Base-by-base conservation (phyloP, 2,797 vertebrate species). In the Gallinago solitaria region DNA sequence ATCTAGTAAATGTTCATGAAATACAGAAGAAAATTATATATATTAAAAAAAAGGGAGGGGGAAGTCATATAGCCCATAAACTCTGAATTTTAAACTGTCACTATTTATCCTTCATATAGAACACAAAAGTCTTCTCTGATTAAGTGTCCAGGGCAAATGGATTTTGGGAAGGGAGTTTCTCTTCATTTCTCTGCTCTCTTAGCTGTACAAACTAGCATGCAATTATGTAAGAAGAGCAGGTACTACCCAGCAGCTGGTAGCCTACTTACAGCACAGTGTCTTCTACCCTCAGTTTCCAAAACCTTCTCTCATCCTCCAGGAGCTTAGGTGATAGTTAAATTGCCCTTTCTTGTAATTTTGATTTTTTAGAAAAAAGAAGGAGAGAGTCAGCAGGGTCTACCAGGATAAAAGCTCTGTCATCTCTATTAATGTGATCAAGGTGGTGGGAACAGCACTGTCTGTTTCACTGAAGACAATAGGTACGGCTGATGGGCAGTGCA, bases 211-310 rank as follows among this genome's bases (percentile, higher is more conserved):
- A 79, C 14, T 53, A 60, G 25, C 18, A 65, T 24, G 37, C 28
- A 78, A 35, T 87, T 54, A 47, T 23, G 15, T 54, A 59, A 87
- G 59, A 65, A 71, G 37, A 43, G 15, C 43, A 84, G 67, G 51
- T 37, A 41, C 57, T 69, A 74, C 35, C 53, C 86, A 92, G 83
- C 43, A 70, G 19, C 61, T 78, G 37, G 33, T 15, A 64, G 41
- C 50, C 48, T n/a, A 8, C 65, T 81, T 41, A 53, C 6, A 54
- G 27, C 0, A 0, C 33, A 14, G 2, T 51, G 54, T 47, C 64
- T 51, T 45, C 67, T 74, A 28, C 63, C 10, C 27, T 69, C 59
- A 6, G 24, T 37, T 87, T 82, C 50, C 47, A 54, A 89, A 89
- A 65, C 7, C 12, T 78, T 68, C 33, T 53, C 10, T 48, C 54